A percentile compares a stretch with the other conserved stretches of the same genome.
phyloP scores from a whole-genome alignment of 2,888 invertebrate genomes.

The Cephus pygmeus region DNA sequence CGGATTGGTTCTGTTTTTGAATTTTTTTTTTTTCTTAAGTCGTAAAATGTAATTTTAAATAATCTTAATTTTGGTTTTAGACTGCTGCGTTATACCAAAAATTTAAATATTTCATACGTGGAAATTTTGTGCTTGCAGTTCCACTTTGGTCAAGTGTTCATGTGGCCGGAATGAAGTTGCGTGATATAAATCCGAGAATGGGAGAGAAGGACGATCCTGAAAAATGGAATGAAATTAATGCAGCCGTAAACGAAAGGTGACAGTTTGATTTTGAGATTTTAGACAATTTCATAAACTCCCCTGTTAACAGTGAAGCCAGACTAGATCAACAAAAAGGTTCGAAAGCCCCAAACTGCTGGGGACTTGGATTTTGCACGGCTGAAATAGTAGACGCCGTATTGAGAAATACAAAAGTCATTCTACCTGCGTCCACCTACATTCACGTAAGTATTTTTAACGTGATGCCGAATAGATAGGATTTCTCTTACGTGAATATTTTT shows the following conservation, averaged over 20 bases:
- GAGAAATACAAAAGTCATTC: conserved; percentile 63
- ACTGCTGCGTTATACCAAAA: not conserved
- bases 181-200: conserved; percentile 69
- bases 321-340: conserved; percentile 45
- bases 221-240: conserved; percentile 65
- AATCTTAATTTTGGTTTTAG: not conserved
- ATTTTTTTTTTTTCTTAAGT: not conserved
- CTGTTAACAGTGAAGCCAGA: conserved; percentile 34
- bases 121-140: conserved; percentile 57
- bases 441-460: conserved; percentile 51
- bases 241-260: conserved; percentile 47
- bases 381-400: conserved; percentile 64
- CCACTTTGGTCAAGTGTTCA: conserved; percentile 76
- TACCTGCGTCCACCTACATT: conserved; percentile 64
- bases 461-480: conserved; percentile 9
- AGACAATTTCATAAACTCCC: not conserved
- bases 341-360: conserved; percentile 64
- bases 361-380: conserved; percentile 65
- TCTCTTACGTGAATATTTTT: conserved; percentile 1
- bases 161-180: conserved; percentile 71
- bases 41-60: not conserved
- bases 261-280: conserved; percentile 6
- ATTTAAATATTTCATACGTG: not conserved
- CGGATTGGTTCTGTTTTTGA: no score
- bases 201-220: conserved; percentile 70